Base-by-base conservation (phyloP, 2,888 invertebrate genomes). In the Aphodius sticticus region DNA sequence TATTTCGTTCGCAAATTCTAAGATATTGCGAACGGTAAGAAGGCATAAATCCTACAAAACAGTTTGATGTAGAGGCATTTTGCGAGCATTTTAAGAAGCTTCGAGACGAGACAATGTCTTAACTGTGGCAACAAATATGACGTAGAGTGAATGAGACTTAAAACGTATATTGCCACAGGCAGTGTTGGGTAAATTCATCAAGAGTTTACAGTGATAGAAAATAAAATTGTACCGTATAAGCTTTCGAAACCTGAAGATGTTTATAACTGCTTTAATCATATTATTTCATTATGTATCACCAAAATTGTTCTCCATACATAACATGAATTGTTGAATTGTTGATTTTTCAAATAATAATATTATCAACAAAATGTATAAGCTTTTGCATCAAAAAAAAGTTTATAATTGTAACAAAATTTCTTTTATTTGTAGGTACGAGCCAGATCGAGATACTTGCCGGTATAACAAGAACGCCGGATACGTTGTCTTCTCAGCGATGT, bases 401-500 rank as follows among this genome's bases (percentile, higher is more conserved):
- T 26, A 26, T 26, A 26, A 3, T 26, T 26, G 26, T 26, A 3
- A n/a, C n/a, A 6, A 70, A 16, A 6, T 70, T 70, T 70, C 81
- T 81, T 84, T 83, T 80, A n/a, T 38, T 84, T 85, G 7, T 85
- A 95, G 95, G 95, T 95, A 95, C 84, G 95, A 95, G 87, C 92
- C 92, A 14, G 93, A 93, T 72, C 92, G 93, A 82, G 93, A 94
- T 85, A 91, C 92, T 81, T 99, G 99, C 88, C 92, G 95, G 14
- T 96, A 99, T 90, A 97, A 97, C 88, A 95, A 97, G 87, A 97
- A 97, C 87, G 94, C 95, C 70, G 95, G 96, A n/a, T 99, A 98
- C 90, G 99, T 99, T 69, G 95, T 98, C 78, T 96, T 97, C 88
- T 98, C 97, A 0, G 98, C 98, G 6, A 95, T 96, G 93, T 96